Evolutionary conservation across 2,113 vertebrate species (phyloP).

Genomic region (Centrocercus urophasianus): DNA sequence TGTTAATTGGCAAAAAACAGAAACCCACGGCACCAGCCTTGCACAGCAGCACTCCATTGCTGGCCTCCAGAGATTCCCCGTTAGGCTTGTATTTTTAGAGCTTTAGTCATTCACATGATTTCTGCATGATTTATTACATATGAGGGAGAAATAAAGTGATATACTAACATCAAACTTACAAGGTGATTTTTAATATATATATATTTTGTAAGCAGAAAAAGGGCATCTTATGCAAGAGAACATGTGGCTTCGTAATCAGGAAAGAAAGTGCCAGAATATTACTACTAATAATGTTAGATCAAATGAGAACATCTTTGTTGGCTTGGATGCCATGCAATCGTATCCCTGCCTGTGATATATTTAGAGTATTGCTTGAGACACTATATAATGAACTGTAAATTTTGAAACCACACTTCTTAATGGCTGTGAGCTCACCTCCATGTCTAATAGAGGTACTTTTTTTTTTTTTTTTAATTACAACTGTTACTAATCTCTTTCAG

Average conservation of each 20-base stretch:
- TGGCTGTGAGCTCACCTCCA: background rate
- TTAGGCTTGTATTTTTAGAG: slow-evolving; percentile 52
- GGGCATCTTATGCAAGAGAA: background rate
- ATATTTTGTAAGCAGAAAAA: background rate
- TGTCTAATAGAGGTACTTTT: background rate
- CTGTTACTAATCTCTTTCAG: background rate
- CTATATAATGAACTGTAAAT: background rate
- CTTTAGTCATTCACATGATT: slow-evolving; percentile 47
- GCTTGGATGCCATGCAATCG: background rate
- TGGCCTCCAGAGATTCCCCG: background rate
- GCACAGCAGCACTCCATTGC: background rate
- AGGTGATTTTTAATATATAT: too few species aligned
- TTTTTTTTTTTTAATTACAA: background rate
- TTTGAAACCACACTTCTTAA: background rate
- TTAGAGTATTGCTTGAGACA: background rate
- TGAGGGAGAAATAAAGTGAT: background rate
- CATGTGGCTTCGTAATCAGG: background rate
- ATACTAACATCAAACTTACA: background rate
- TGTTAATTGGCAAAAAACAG: slow-evolving; percentile 30
- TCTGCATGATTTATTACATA: background rate
- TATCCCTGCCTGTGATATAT: background rate
- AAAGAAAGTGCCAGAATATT: background rate
- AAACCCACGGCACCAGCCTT: background rate
- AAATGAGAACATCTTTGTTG: background rate
- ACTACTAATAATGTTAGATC: background rate